Evolutionary conservation across 2,888 invertebrate genomes (phyloP), one percentile per base, ranked within the genome.

Genomic region (Myathropa florea): DNA sequence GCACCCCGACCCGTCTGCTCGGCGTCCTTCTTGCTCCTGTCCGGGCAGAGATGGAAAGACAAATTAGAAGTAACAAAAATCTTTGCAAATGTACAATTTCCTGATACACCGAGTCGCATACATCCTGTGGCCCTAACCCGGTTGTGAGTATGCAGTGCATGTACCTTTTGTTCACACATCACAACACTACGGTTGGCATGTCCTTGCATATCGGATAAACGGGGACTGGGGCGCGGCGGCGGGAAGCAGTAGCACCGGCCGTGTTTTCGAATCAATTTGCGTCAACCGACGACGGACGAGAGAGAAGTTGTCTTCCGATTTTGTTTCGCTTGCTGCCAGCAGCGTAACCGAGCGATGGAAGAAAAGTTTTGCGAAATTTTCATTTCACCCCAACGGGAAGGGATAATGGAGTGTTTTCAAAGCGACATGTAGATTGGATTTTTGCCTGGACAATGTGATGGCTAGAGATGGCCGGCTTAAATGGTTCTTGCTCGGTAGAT

Each of bases 61-160:
- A 79, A 83, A 83, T 72, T 73, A 73, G 64, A 83, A 79, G 63
- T 70, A 73, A 57, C 46, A 63, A 83, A 83, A 83, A 83, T 79
- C 68, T 70, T 73, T 64, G 68, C 73, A 79, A 64, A 73, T 64
- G 79, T 73, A 83, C 59, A 71, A 46, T 36, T 64, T 71, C 53
- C 70, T 23, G 77, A 60, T 77, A 23, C 64, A 65, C 59, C 33
- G 21, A 46, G 18, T 64, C 46, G 77, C 64, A 64, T 30, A 82
- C 82, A 82, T 82, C 77, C 82, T 72, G 83, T 72, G 71, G 67
- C 71, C 65, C 55, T 53, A 71, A 46, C 57, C 46, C 60, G 23
- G 53, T 65, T 18, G 53, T 10, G 59, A 18, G 21, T 65, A 24
- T 46, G 18, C 46, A 12, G 4, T n/a, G 55, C 63, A 57, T 63